A percentile compares a stretch with the other conserved stretches of the same genome.
These are phyloP conservation scores for Eupithecia pulchellata DNA, from an alignment of 2,888 invertebrate species.

Conservation along the genomic window DNA sequence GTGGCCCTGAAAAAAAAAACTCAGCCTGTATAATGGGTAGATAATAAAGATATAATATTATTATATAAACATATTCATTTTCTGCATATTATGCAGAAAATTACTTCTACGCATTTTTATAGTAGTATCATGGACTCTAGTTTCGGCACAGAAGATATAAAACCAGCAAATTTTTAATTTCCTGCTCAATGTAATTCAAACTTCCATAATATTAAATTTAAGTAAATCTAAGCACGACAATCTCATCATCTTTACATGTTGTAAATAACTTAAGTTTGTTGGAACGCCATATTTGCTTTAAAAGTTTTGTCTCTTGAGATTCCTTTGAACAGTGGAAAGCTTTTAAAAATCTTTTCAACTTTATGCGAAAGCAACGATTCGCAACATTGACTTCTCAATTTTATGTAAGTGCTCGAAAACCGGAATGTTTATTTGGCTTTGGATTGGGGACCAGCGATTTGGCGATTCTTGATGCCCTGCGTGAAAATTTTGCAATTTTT, in stretches of 20 bases:
- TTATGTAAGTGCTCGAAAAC: conserved; percentile 24
- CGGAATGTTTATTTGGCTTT: conserved; percentile 25
- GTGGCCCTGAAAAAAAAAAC: too few species aligned
- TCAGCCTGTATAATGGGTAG: too few species aligned
- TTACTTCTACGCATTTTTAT: too few species aligned
- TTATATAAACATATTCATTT: too few species aligned
- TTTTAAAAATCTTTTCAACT: conserved; percentile 36
- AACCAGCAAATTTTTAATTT: background rate
- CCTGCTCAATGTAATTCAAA: background rate
- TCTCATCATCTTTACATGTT: conserved; percentile 34
- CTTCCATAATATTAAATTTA: background rate
- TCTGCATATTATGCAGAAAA: too few species aligned
- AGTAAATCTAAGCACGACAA: conserved; percentile 10
- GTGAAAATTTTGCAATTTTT: background rate
- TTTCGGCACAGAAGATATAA: too few species aligned
- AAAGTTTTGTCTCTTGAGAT: conserved; percentile 26
- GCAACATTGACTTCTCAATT: conserved; percentile 29
- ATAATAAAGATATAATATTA: too few species aligned
- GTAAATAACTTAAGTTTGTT: conserved; percentile 29
- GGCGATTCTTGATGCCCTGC: background rate
- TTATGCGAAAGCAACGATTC: conserved; percentile 34
- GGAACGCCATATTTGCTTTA: conserved; percentile 30
- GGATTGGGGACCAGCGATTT: conserved; percentile 15
- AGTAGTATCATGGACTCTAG: too few species aligned
- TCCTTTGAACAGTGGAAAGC: conserved; percentile 41